These are phyloP conservation scores for Lacanobia wlatinum DNA, from an alignment of 2,888 invertebrate genomes.

Conservation along the genomic window DNA sequence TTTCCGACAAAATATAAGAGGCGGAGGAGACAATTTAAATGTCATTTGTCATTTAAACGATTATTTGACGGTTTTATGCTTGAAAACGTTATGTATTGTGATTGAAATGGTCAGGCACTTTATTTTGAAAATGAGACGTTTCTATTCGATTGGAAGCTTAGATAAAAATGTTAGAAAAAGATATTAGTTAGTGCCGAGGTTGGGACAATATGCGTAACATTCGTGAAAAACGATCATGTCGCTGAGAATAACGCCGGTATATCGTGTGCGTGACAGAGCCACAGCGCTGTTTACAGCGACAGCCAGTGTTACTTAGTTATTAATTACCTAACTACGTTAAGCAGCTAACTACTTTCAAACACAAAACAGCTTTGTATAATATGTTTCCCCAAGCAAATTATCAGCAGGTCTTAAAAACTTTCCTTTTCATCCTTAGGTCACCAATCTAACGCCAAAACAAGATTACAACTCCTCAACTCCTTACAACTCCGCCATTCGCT, in stretches of 20 bases:
- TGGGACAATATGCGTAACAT: no score
- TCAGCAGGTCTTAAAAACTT: background rate
- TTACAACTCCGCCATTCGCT: conserved; percentile 22
- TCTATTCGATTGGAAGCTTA: background rate
- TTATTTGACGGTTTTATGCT: conserved; percentile 23
- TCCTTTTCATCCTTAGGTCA: conserved; percentile 33
- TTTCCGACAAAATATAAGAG: conserved; percentile 34
- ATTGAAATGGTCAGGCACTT: conserved; percentile 26
- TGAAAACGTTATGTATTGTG: conserved; percentile 23
- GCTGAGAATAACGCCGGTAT: no score
- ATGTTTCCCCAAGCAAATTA: background rate
- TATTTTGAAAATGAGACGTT: conserved; percentile 17
- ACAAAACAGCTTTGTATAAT: background rate
- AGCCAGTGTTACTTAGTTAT: background rate
- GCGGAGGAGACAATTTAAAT: conserved; percentile 34
- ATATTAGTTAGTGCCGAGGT: no score
- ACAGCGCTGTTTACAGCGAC: no score
- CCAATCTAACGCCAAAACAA: background rate
- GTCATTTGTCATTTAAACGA: conserved; percentile 34
- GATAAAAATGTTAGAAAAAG: background rate
- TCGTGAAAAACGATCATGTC: no score
- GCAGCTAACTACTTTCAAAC: background rate
- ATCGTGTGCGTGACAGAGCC: no score
- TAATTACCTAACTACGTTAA: background rate
- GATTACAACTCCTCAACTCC: conserved; percentile 10